Evolutionary conservation across 2,888 invertebrate genomes (phyloP), one percentile per base, ranked within the genome.

Genomic region (Caradrina kadenii): DNA sequence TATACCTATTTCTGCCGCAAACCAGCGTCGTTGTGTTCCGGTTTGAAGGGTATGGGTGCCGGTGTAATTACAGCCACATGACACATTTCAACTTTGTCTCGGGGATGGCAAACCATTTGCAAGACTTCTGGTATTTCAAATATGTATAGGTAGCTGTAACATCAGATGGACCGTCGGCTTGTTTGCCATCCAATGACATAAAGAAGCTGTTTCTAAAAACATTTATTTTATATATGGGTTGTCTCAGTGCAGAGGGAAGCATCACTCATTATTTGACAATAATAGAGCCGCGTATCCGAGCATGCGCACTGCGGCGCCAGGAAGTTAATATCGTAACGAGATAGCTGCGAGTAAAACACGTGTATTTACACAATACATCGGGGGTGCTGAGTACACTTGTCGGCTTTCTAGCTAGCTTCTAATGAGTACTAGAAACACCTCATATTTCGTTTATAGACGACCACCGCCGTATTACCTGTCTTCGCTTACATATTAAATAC

Each of bases 251-350:
- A 11, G 15, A 54, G 66, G 74, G 48, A 64, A 70, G 19, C 45
- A 55, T 66, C 15, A 49, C 48, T 73, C 48, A 64, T 53, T 53
- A 64, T 53, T 53, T 74, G 39, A 31, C n/a, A 49, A 49, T 54
- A 54, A 70, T 67, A 67, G 17, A 5, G 15, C 45, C 45, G 17
- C 45, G 17, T 2, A 5, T 6, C 11, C 45, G 17, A 17, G 15
- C 45, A 17, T 1, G 45, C 45, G 45, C 45, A 15, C 45, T 2
- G 17, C 17, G 3, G 15, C 17, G 26, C 26, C 26, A 26, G 26
- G 53, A 69, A 69, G 48, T 39, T 45, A 73, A 53, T 26, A 53
- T 35, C 48, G n/a, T 21, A 74, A 39, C 11, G 1, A 8, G 35
- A 21, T 54, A 21, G 54, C 53, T 21, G 65, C 21, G 17, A 52